Base-by-base conservation (phyloP, 1,140 invertebrate genomes). In the Diabrotica undecimpunctata region DNA sequence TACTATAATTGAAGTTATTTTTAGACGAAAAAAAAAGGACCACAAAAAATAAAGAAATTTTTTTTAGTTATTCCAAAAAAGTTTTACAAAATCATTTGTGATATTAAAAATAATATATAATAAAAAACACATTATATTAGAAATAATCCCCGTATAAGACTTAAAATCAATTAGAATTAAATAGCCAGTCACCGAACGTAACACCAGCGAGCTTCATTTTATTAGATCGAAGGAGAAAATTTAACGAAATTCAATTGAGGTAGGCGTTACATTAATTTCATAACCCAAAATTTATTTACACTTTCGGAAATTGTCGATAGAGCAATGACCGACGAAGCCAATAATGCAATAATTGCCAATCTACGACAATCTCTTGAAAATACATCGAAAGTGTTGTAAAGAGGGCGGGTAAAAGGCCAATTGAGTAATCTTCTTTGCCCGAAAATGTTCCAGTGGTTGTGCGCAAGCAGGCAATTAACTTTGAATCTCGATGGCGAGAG, bases 201-300 rank as follows among this genome's bases (percentile, higher is more conserved):
- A 12, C 9, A n/a, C 14, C 14, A 35, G 5, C 9, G 54, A 12
- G n/a, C 36, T 57, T 36, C 41, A n/a, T 4, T 57, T 57, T 57
- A 38, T 57, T 8, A 6, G 37, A 41, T 57, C 7, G n/a, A 37
- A 0, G 38, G 25, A n/a, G 55, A n/a, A 37, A 5, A 37, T 37
- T 9, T 38, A 9, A 57, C 37, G 37, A 62, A 65, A 65, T 64
- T 53, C 46, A 37, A 57, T 56, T 53, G 52, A 36, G 56, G 66
- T 68, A 68, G 66, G 66, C 66, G 66, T 68, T 62, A 56, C 58
- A 64, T 68, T 68, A 68, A 68, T 68, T 68, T 68, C 59, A 68
- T 68, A 68, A 68, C 25, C 54, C 7, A 51, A 63, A 13, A 54
- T 46, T 54, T 64, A 57, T 61, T 68, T 65, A 61, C 46, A 53